A percentile compares a stretch with the other conserved stretches of the same genome.
These are phyloP conservation scores for Lipophrys pholis DNA, from an alignment of 2,113 vertebrate species.

Conservation along the genomic window DNA sequence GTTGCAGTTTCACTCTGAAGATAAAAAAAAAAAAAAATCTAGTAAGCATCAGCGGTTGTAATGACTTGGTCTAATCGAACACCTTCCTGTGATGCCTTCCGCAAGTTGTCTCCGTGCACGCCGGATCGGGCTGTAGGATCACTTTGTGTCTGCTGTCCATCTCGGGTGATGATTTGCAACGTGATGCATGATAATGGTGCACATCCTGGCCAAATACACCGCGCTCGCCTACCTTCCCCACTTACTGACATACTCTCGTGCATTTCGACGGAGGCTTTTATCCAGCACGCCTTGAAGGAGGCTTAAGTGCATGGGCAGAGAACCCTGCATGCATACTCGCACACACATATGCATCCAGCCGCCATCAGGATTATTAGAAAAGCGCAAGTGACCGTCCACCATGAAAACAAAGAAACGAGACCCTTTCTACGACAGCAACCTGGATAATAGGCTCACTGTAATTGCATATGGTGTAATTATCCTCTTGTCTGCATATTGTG, in stretches of 20 bases:
- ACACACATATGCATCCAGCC: constrained; percentile 1
- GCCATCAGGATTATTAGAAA: constrained; percentile 30
- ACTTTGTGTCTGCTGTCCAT: constrained; percentile 20
- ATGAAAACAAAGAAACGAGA: constrained; percentile 11
- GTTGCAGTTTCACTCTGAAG: neutral
- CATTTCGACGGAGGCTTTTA: constrained; percentile 69
- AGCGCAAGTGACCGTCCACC: constrained; percentile 25
- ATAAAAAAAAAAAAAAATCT: neutral
- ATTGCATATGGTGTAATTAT: constrained; percentile 42
- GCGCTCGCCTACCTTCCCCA: constrained; percentile 37
- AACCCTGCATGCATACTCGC: constrained; percentile 1
- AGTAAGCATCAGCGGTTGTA: neutral
- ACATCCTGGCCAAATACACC: constrained; percentile 57
- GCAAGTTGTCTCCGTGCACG: neutral
- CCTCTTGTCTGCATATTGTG: constrained; percentile 15
- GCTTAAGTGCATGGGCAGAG: constrained; percentile 63
- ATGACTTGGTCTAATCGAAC: neutral
- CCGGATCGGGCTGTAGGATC: neutral
- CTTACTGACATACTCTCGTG: constrained; percentile 70
- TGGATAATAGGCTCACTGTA: constrained; percentile 9
- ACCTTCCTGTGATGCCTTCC: neutral
- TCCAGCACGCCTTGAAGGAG: constrained; percentile 63
- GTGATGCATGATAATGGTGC: constrained; percentile 57
- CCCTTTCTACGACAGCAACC: constrained; percentile 16
- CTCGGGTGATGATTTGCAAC: constrained; percentile 38